Evolutionary conservation across 2,797 vertebrate genomes (phyloP).

Genomic region (Periparus ater): DNA sequence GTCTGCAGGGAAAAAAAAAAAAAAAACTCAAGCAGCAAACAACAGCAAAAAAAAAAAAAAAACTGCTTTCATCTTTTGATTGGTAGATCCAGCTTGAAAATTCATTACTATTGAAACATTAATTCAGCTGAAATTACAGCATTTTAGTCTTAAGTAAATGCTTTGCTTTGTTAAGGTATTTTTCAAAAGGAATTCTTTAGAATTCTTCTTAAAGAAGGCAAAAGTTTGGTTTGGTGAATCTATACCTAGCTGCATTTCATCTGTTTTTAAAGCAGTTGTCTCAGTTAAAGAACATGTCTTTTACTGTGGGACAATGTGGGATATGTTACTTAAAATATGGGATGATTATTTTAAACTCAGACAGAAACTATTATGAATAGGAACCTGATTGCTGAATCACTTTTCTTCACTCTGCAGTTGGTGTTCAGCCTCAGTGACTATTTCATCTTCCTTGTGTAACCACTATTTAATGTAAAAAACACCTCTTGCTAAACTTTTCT

Average conservation of each 20-base stretch:
- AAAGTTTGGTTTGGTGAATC: not conserved
- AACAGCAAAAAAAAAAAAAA: not conserved
- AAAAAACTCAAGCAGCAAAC: not conserved
- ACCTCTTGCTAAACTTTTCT: not conserved
- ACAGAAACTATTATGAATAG: not conserved
- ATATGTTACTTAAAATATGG: not conserved
- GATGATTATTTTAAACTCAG: not conserved
- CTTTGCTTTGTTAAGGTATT: not conserved
- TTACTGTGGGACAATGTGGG: not conserved
- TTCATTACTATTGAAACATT: not conserved
- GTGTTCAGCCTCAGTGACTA: not conserved
- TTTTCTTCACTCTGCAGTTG: not conserved
- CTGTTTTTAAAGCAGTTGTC: not conserved
- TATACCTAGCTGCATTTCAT: not conserved
- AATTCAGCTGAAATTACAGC: not conserved
- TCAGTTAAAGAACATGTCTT: not conserved
- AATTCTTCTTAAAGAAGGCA: not conserved
- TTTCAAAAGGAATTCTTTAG: not conserved
- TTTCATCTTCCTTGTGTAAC: not conserved
- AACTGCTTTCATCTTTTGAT: not conserved
- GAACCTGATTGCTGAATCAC: not conserved
- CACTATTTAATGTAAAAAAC: not conserved
- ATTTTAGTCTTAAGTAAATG: not conserved
- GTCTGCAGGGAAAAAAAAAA: accelerated
- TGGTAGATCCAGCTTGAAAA: not conserved